Evolutionary conservation across 2,113 vertebrate species (phyloP), one percentile per base, ranked within the genome.

Genomic region (Danionella cerebrum): DNA sequence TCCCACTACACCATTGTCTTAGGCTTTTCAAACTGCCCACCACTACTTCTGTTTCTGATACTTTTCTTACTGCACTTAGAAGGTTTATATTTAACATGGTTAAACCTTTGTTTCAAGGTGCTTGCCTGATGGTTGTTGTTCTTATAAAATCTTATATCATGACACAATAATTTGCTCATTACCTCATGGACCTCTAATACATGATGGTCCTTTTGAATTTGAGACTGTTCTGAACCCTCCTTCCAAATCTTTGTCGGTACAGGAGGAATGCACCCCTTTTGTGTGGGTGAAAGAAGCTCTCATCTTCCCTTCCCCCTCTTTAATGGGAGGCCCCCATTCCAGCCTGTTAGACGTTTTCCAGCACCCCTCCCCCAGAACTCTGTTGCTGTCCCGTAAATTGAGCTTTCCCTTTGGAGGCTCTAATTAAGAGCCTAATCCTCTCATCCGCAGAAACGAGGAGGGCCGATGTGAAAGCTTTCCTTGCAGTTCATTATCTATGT

Each of bases 101-200:
- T n/a, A n/a, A n/a, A n/a, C n/a, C n/a, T n/a, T n/a, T n/a, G n/a
- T n/a, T n/a, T n/a, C n/a, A n/a, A n/a, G n/a, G n/a, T n/a, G n/a
- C n/a, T n/a, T n/a, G n/a, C n/a, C n/a, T n/a, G n/a, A n/a, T n/a
- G n/a, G n/a, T n/a, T n/a, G 29, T 31, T 31, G 29, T 3, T 31
- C 3, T 31, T 3, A 31, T 7, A 3, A 31, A 31, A 31, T 6
- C 29, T 33, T 33, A 33, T 6, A 33, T 33, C 29, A 33, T 6
- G 29, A 33, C 29, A 2, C 9, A 9, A 33, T 33, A 33, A 33
- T 33, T 42, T 88, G 86, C 86, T 77, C 80, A 86, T 78, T 84
- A 83, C 85, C 84, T 85, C 84, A 83, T 82, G 89, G 86, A 89
- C 87, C 86, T 22, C 5, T 0, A 29, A 27, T 60, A 51, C 68